These are phyloP conservation scores for Carettochelys insculpta DNA, from an alignment of 2,113 vertebrate genomes.

Conservation along the genomic window DNA sequence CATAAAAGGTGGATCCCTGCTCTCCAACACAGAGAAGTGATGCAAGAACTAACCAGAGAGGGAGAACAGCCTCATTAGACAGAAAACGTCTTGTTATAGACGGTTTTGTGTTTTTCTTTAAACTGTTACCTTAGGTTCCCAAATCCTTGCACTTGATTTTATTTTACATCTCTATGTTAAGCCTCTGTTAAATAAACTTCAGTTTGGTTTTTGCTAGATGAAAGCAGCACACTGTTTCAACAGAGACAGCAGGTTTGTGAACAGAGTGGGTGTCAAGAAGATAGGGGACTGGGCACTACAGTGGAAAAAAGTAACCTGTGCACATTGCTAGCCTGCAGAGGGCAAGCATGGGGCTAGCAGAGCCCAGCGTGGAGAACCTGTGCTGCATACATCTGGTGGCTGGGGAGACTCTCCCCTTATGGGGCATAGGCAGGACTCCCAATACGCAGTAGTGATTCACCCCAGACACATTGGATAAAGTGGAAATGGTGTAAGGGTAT, in stretches of 20 bases:
- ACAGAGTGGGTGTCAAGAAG: background rate
- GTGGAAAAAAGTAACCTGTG: background rate
- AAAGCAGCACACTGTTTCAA: background rate
- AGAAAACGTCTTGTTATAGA: background rate
- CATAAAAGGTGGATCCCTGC: background rate
- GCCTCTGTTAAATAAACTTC: background rate
- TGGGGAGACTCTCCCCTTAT: background rate
- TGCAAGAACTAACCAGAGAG: background rate
- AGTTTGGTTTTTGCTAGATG: background rate
- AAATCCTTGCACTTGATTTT: background rate
- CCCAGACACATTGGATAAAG: background rate
- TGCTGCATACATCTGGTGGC: background rate
- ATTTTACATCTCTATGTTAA: background rate
- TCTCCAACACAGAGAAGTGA: background rate
- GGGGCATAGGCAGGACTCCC: background rate
- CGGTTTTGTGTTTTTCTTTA: background rate
- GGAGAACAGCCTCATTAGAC: background rate
- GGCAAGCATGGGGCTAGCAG: background rate
- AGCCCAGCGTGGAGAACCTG: too few species aligned
- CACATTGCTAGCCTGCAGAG: background rate
- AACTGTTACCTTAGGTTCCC: background rate
- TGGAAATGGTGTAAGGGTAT: background rate
- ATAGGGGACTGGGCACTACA: background rate
- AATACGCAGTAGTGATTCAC: background rate
- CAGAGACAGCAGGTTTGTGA: background rate